phyloP scores from a whole-genome alignment of 2,888 invertebrate genomes.

The Calameuta filiformis region DNA sequence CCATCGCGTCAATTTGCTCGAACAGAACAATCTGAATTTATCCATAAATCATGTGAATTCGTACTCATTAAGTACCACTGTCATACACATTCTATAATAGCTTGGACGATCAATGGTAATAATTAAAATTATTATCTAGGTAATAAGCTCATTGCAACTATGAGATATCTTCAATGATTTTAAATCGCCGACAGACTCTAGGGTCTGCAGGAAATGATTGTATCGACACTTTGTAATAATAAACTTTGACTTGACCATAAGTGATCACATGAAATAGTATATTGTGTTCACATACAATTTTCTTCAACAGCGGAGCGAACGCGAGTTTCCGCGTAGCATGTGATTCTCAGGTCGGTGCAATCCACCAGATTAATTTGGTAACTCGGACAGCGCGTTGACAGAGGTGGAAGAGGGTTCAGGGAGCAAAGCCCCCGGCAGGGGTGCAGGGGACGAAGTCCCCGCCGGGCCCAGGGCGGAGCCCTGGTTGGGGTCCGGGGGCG shows the following conservation, averaged over 20 bases:
- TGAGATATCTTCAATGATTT: neutral
- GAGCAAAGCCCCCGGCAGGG: too few species aligned
- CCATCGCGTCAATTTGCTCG: neutral
- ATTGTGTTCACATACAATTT: too few species aligned
- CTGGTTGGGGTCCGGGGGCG: too few species aligned
- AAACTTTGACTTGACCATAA: constrained; percentile 18
- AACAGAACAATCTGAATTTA: neutral
- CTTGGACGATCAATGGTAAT: too few species aligned
- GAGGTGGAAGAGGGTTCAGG: too few species aligned
- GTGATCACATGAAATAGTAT: neutral
- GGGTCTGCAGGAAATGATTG: neutral
- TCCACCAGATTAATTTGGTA: too few species aligned
- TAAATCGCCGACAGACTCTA: neutral
- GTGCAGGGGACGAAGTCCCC: too few species aligned
- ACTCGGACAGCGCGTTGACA: too few species aligned
- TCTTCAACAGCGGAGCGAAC: too few species aligned
- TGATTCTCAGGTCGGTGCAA: too few species aligned
- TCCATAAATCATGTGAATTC: neutral
- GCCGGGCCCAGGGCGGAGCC: too few species aligned
- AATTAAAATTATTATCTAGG: neutral
- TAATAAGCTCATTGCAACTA: neutral
- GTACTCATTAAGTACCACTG: neutral
- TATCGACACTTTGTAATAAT: constrained; percentile 22
- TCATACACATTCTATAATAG: neutral
- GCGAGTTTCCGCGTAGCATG: too few species aligned